phyloP scores from a whole-genome alignment of 2,888 invertebrate species.

The Diachrysia chrysitis region DNA sequence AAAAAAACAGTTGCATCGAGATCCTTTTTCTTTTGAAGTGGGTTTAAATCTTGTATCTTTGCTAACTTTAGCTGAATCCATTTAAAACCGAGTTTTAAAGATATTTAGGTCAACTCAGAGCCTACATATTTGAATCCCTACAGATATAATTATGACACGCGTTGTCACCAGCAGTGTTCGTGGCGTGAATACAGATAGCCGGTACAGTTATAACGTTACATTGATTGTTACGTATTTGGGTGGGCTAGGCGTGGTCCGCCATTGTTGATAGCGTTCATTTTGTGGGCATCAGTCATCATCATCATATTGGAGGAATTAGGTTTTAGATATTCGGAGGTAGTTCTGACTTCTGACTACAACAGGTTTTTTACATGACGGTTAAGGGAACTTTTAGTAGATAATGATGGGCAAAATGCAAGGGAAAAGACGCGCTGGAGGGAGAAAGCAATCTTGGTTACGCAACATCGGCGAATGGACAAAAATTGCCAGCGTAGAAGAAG shows the following conservation, averaged over 20 bases:
- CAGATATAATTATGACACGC: slow-evolving; percentile 49
- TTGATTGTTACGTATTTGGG: slow-evolving; percentile 53
- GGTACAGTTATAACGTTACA: slow-evolving; percentile 58
- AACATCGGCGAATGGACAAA: too few species aligned
- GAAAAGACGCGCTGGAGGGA: too few species aligned
- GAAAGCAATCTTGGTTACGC: too few species aligned
- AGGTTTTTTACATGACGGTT: neutral
- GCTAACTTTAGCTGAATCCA: too few species aligned
- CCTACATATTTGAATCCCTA: neutral
- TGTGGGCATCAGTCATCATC: neutral
- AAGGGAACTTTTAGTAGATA: too few species aligned
- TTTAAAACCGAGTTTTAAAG: neutral
- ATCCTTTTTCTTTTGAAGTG: too few species aligned
- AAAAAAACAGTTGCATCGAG: too few species aligned
- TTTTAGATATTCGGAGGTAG: neutral
- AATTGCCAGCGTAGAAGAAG: too few species aligned
- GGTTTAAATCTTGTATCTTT: too few species aligned
- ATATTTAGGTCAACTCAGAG: neutral
- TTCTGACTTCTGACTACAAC: neutral
- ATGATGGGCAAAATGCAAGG: too few species aligned
- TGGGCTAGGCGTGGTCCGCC: neutral
- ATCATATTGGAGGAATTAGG: too few species aligned
- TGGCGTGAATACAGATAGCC: slow-evolving; percentile 52
- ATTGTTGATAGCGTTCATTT: neutral
- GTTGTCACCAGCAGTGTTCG: slow-evolving; percentile 34